Evolutionary conservation across 2,888 invertebrate species (phyloP).

Genomic region (Callinectes sapidus): DNA sequence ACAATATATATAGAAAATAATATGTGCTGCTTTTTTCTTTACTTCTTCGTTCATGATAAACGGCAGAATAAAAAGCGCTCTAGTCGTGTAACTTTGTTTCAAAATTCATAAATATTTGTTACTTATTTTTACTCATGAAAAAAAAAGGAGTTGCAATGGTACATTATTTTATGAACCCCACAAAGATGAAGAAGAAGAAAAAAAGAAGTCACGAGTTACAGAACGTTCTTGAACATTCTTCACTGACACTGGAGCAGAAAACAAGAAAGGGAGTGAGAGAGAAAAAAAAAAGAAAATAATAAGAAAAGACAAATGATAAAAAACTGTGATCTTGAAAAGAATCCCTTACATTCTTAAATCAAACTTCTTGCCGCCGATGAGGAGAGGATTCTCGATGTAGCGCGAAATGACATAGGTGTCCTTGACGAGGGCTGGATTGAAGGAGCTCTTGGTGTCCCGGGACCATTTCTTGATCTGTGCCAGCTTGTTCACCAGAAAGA

Average conservation of each 20-base stretch:
- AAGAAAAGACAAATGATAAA: neutral
- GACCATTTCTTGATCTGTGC: conserved; percentile 95
- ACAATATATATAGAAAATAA: too few relatives aligned
- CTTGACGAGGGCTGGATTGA: conserved; percentile 86
- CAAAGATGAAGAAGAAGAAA: neutral
- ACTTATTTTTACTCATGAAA: too few relatives aligned
- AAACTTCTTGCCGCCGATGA: conserved; percentile 97
- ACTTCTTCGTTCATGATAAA: too few relatives aligned
- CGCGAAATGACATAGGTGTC: conserved; percentile 96
- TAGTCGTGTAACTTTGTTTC: too few relatives aligned
- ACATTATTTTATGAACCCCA: neutral
- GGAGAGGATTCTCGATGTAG: conserved; percentile 94
- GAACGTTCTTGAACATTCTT: neutral
- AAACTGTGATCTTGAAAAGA: neutral
- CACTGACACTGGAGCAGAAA: neutral
- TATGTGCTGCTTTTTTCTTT: too few relatives aligned
- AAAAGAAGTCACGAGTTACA: neutral
- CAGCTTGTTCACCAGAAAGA: conserved; percentile 95
- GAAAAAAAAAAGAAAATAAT: neutral
- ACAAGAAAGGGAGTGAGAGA: neutral
- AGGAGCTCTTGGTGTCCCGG: conserved; percentile 88
- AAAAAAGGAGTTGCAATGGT: neutral
- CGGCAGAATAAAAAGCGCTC: neutral
- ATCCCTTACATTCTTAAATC: conserved; percentile 82
- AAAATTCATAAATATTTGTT: too few relatives aligned